Conservation (phyloP, 2,113 vertebrate species). For the Hypanus sabinus region DNA sequence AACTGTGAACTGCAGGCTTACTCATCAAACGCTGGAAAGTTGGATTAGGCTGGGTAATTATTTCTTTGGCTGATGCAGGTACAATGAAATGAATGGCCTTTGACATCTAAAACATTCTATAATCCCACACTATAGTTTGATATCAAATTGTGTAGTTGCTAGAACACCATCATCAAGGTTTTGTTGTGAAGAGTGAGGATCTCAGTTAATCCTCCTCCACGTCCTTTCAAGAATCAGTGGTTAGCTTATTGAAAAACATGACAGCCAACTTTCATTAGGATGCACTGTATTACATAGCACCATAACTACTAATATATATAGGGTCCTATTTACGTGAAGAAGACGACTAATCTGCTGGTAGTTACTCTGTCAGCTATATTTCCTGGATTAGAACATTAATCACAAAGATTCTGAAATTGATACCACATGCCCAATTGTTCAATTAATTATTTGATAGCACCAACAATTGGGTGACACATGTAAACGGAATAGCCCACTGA, state of each 20-base stretch:
- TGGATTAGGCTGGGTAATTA: too few relatives aligned
- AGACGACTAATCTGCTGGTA: conserved; percentile 22
- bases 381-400: conserved; percentile 20
- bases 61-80: too few relatives aligned
- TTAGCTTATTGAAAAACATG: neutral
- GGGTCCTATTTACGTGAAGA: conserved; percentile 1
- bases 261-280: neutral
- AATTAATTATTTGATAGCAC: neutral
- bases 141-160: neutral
- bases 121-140: neutral
- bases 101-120: too few relatives aligned
- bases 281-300: neutral
- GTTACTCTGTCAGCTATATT: neutral
- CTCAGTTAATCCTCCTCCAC: neutral
- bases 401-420: neutral
- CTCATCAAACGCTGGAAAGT: too few relatives aligned
- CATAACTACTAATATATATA: neutral
- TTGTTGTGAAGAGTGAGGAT: neutral
- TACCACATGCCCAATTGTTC: conserved; percentile 26
- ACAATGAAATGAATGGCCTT: too few relatives aligned
- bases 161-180: neutral
- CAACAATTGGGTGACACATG: conserved; percentile 29
- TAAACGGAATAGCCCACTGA: neutral
- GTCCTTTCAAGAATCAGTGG: neutral
- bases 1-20: too few relatives aligned